Evolutionary conservation across 2,113 vertebrate genomes (phyloP).

Genomic region (Leuciscus idus): DNA sequence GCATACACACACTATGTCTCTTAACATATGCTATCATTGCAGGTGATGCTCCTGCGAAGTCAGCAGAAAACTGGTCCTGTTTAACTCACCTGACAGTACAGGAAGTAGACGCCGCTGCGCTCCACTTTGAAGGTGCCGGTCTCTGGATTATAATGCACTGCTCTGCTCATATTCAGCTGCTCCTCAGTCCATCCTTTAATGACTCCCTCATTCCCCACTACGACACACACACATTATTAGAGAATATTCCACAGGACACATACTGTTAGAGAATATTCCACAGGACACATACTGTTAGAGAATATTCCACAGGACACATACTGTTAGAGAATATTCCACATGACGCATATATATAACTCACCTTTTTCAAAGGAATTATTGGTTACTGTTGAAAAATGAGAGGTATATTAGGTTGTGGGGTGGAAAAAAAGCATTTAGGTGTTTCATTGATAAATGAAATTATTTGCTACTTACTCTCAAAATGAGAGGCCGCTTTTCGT

Average conservation of each 20-base stretch:
- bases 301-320: not conserved
- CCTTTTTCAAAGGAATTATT: conserved; percentile 76
- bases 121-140: conserved; percentile 82
- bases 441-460: conserved; percentile 5
- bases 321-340: not conserved
- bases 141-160: conserved; percentile 81
- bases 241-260: not conserved
- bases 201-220: conserved; percentile 80
- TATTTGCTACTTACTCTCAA: conserved; percentile 80
- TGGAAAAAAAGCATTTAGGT: not conserved
- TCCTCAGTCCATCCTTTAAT: conserved; percentile 88
- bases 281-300: no score
- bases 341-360: conserved; percentile 56
- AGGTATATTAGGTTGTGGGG: conserved; percentile 32
- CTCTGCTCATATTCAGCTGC: conserved; percentile 83
- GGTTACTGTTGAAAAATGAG: conserved; percentile 70
- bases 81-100: conserved; percentile 87
- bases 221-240: conserved; percentile 15
- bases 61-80: not conserved
- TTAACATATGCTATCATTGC: not conserved
- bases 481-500: conserved; percentile 79
- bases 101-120: conserved; percentile 84
- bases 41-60: not conserved
- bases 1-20: not conserved
- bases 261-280: no score